A percentile compares a stretch with the other conserved stretches of the same genome.
These are phyloP conservation scores for Erithacus rubecula DNA, from an alignment of 2,797 vertebrate genomes.

Conservation along the genomic window DNA sequence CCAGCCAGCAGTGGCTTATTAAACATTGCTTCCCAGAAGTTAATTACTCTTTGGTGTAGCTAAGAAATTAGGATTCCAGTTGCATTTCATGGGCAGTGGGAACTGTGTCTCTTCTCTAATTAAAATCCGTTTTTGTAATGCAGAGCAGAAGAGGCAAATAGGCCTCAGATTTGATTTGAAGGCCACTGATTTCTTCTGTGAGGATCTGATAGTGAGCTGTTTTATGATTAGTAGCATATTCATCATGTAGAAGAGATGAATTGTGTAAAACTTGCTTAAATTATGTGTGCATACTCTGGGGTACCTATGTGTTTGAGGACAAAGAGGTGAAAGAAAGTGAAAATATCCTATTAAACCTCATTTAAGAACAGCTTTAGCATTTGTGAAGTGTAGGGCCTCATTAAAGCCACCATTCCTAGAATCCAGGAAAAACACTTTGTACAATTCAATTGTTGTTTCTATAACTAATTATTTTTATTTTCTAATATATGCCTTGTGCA, in stretches of 20 bases:
- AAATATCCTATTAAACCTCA: conserved; percentile 55
- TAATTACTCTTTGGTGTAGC: conserved; percentile 29
- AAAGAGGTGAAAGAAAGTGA: conserved; percentile 47
- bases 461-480: conserved; percentile 82
- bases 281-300: not conserved
- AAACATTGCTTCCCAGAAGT: conserved; percentile 5
- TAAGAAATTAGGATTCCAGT: conserved; percentile 59
- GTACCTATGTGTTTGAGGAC: not conserved
- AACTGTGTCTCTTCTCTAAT: not conserved
- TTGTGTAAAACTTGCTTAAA: conserved; percentile 38
- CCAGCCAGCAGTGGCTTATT: not conserved
- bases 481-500: conserved; percentile 58
- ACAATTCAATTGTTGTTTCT: conserved; percentile 74
- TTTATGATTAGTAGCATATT: not conserved
- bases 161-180: not conserved
- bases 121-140: conserved; percentile 1
- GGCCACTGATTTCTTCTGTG: not conserved
- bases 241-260: not conserved
- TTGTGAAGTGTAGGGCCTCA: conserved; percentile 80
- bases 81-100: not conserved
- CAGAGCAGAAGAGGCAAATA: not conserved
- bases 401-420: conserved; percentile 70
- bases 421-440: conserved; percentile 76
- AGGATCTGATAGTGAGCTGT: not conserved
- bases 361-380: conserved; percentile 53